A percentile compares a stretch with the other conserved stretches of the same genome.
Conservation (phyloP, 2,113 vertebrate species). For the Mesocricetus auratus region DNA sequence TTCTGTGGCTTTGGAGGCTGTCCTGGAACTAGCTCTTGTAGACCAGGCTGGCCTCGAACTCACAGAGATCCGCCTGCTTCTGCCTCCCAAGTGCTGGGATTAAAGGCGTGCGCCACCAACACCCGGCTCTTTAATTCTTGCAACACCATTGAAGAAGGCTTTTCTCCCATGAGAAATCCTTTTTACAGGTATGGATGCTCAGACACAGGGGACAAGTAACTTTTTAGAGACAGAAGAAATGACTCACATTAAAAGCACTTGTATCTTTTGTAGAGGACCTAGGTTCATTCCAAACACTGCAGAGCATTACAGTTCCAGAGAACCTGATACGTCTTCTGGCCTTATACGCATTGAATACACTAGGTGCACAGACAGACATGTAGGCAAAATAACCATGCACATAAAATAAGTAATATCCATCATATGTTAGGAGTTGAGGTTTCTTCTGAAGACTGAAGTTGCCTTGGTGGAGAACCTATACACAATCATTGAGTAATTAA, state of each 20-base stretch:
- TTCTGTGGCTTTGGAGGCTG: too few species aligned
- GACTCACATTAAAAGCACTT: slow-evolving; percentile 6
- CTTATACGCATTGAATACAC: neutral
- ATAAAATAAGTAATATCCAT: neutral
- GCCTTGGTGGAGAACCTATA: neutral
- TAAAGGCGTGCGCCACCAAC: too few species aligned
- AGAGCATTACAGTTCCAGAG: neutral
- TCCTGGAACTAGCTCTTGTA: too few species aligned
- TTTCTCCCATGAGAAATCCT: neutral
- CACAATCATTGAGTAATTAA: neutral
- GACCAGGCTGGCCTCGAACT: too few species aligned
- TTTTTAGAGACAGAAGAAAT: neutral
- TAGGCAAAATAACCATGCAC: neutral
- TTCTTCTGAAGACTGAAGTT: slow-evolving; percentile 21
- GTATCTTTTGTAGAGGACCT: neutral
- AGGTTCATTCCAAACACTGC: neutral
- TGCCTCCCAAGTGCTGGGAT: too few species aligned
- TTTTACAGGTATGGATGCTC: neutral
- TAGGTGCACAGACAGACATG: neutral
- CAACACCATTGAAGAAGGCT: neutral
- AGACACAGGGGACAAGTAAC: neutral
- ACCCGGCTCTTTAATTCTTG: neutral
- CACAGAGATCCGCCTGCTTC: too few species aligned
- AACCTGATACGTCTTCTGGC: neutral
- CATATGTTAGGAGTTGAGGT: neutral